phyloP scores from a whole-genome alignment of 1,140 invertebrate species.

The Episyrphus balteatus region DNA sequence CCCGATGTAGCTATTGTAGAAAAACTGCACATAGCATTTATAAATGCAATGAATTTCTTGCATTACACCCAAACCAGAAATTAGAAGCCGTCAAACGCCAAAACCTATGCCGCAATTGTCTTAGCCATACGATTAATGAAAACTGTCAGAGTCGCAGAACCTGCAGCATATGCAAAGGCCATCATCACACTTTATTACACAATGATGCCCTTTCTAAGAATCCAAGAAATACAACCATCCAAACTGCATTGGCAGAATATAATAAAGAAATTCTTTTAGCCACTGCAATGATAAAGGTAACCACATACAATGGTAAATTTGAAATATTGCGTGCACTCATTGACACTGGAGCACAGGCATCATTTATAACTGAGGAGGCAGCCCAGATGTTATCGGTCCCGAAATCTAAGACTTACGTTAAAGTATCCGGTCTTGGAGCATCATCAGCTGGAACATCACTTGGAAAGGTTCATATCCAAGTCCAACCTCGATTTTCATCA shows the following conservation, averaged over 20 bases:
- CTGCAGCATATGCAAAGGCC: neutral
- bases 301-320: neutral
- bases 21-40: no score
- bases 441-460: neutral
- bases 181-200: conserved; percentile 1
- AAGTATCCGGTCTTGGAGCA: no score
- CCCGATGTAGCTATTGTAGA: no score
- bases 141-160: no score
- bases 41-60: no score
- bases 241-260: neutral
- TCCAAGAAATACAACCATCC: no score
- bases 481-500: neutral
- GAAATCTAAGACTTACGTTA: no score
- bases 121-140: no score
- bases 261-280: neutral
- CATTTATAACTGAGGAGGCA: conserved; percentile 2
- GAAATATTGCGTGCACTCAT: conserved; percentile 1
- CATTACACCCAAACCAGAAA: no score
- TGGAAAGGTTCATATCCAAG: neutral
- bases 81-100: no score
- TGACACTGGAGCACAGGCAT: conserved; percentile 3
- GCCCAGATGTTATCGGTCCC: neutral
- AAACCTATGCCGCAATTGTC: no score
- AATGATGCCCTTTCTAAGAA: neutral
- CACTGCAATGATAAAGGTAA: neutral